Evolutionary conservation across 2,113 vertebrate species (phyloP), one percentile per base, ranked within the genome.

Genomic region (Cygnus buccinator): DNA sequence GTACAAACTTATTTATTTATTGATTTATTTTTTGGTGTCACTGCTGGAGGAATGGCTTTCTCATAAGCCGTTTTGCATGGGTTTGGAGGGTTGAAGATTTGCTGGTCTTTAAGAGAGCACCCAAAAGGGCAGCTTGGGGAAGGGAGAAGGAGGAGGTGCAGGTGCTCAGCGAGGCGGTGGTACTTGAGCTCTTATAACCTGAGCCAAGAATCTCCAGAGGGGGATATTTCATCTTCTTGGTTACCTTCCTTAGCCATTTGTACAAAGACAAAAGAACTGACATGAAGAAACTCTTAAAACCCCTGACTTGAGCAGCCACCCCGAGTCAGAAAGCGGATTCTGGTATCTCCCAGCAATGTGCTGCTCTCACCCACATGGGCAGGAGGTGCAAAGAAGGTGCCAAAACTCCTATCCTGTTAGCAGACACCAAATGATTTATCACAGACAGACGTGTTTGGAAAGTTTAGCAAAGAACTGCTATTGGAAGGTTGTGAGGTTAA

Each of bases 401-500:
- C 95, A 96, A 96, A 96, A 89, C 74, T 93, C 87, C 92, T 78
- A 85, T 94, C 87, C 94, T 92, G 91, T 96, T 94, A 95, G 92
- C 91, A 71, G 93, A 82, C 18, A 31, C 76, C 15, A 1, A 95
- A 96, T 89, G 94, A 99, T 99, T 99, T 98, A 99, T 99, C 99
- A 99, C 98, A 98, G 89, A 96, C 85, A 97, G 97, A 97, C 98
- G 97, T 97, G 97, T 98, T 98, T 98, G 96, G 98, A 98, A 98
- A 98, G 97, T 98, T 99, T 98, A 98, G 98, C 98, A 98, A 73
- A 98, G 98, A 97, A 96, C 94, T 91, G 89, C 98, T 97, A 98
- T 98, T 97, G 97, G 97, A 95, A 98, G 99, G 99, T 99, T 98
- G 98, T 65, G 95, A 98, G 99, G 99, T 99, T 99, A 99, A 99